Evolutionary conservation across 2,113 vertebrate species (phyloP).

Genomic region (Vombatus ursinus): DNA sequence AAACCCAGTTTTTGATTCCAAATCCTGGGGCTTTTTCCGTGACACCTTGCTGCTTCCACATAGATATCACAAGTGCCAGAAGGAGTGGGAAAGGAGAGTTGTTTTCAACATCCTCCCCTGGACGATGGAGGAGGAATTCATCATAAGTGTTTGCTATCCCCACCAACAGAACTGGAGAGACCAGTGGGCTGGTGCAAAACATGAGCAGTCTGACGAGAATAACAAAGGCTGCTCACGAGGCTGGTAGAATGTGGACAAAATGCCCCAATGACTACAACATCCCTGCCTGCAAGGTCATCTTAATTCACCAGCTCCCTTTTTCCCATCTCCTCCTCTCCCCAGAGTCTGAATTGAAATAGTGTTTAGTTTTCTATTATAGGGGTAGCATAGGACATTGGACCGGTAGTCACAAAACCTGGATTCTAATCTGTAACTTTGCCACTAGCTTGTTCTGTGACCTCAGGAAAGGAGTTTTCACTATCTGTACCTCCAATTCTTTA

Average conservation of each 20-base stretch:
- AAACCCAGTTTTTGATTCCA: not conserved
- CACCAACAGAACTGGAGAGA: not conserved
- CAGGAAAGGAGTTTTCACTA: not conserved
- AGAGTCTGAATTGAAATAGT: not conserved
- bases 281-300: not conserved
- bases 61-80: not conserved
- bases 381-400: not conserved
- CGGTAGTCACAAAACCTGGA: not conserved
- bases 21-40: not conserved
- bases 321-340: not conserved
- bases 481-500: not conserved
- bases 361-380: not conserved
- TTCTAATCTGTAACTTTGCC: not conserved
- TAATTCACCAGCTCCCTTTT: not conserved
- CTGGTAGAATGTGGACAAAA: not conserved
- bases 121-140: not conserved
- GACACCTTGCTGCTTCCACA: not conserved
- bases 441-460: not conserved
- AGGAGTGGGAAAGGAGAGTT: not conserved
- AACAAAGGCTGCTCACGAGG: not conserved
- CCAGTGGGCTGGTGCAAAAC: not conserved
- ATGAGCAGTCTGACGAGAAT: not conserved
- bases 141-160: not conserved
- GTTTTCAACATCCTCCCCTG: not conserved
- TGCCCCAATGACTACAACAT: not conserved